phyloP scores from a whole-genome alignment of 2,113 vertebrate genomes.

The Sporophila hypoxantha region DNA sequence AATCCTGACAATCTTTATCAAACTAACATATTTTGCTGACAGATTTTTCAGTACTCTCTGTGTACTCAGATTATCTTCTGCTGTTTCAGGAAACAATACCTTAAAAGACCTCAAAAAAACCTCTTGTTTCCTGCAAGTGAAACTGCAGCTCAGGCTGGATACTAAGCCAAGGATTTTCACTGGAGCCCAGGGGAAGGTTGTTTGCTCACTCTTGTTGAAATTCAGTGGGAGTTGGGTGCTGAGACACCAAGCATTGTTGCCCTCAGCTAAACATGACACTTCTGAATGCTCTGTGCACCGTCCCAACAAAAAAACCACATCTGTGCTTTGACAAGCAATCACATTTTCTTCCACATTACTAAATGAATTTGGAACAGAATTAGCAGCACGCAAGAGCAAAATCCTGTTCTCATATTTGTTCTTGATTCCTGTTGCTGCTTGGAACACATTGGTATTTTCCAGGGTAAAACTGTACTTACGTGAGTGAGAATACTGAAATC shows the following conservation, averaged over 20 bases:
- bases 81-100: conserved; percentile 1
- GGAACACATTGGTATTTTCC: not conserved
- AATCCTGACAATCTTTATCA: not conserved
- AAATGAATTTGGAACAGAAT: not conserved
- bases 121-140: not conserved
- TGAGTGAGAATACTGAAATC: not conserved
- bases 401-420: not conserved
- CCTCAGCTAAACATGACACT: conserved; percentile 46
- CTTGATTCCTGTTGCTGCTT: not conserved
- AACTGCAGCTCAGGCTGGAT: not conserved
- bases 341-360: not conserved
- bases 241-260: conserved; percentile 21
- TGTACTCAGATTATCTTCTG: not conserved
- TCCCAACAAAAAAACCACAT: not conserved
- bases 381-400: not conserved
- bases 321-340: conserved; percentile 27
- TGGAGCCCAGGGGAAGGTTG: conserved; percentile 47
- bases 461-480: not conserved
- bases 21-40: not conserved
- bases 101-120: not conserved
- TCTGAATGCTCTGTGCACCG: not conserved
- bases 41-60: not conserved
- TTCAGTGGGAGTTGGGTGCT: conserved; percentile 30
- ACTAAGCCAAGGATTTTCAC: conserved; percentile 6
- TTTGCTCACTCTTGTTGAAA: conserved; percentile 36